Conservation (phyloP, 2,797 vertebrate species). For the Gymnothorax javanicus region DNA sequence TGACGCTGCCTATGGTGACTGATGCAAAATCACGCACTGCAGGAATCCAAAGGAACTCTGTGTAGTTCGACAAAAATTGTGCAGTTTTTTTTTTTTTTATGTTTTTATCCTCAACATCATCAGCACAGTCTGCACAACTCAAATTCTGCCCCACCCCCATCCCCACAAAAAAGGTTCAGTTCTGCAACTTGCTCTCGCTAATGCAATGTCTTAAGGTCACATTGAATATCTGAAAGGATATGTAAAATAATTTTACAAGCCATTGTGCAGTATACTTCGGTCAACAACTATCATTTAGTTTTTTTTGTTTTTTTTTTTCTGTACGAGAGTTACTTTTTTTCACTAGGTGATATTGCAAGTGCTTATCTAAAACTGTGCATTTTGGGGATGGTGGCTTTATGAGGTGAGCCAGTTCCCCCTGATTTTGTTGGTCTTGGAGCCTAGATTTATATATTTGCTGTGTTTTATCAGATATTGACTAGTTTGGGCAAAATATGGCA, state of each 20-base stretch:
- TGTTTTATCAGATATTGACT: conserved; percentile 38
- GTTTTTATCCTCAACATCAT: too few species aligned
- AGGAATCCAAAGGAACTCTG: conserved; percentile 86
- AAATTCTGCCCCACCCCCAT: too few species aligned
- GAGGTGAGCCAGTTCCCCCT: conserved; percentile 59
- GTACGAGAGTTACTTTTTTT: conserved; percentile 53
- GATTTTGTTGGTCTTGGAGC: conserved; percentile 10
- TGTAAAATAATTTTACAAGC: conserved; percentile 50
- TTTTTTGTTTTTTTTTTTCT: conserved; percentile 55
- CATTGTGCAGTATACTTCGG: conserved; percentile 63
- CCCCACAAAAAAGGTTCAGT: not conserved
- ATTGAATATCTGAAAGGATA: conserved; percentile 65
- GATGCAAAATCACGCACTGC: conserved; percentile 91
- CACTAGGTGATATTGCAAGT: conserved; percentile 56
- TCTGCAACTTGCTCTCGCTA: conserved; percentile 82
- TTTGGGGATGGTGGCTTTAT: conserved; percentile 46
- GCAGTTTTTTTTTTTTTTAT: too few species aligned
- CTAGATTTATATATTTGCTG: conserved; percentile 42
- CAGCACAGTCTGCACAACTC: too few species aligned
- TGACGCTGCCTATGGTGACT: conserved; percentile 90
- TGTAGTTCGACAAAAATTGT: conserved; percentile 49
- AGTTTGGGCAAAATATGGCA: conserved; percentile 26
- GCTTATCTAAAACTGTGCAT: conserved; percentile 57
- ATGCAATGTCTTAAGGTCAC: conserved; percentile 82
- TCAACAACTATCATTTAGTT: conserved; percentile 69